Base-by-base conservation (phyloP, 2,797 vertebrate species). In the Microtus californicus region DNA sequence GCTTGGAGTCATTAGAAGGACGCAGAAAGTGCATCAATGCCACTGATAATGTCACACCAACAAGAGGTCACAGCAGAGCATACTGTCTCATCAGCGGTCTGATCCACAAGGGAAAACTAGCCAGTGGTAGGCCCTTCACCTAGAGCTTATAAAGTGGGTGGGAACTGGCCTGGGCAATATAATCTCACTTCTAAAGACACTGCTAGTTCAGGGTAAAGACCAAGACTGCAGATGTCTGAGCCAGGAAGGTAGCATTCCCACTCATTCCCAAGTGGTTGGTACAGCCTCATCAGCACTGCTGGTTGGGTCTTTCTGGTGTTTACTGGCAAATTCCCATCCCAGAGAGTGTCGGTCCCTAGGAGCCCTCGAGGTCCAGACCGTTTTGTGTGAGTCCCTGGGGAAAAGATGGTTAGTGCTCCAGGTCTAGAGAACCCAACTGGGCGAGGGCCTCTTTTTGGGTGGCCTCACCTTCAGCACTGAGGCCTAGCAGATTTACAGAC, bases 201-300 rank as follows among this genome's bases (percentile, higher is more conserved):
- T 76, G 71, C 43, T 92, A 76, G 94, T 71, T 14, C 79, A 92
- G 79, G 89, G 71, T 65, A 94, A 93, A 86, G 79, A 56, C 83
- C 90, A 83, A 90, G 94, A 48, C 5, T 43, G 40, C 63, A 91
- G 51, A 67, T 89, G 63, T 54, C 87, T 80, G 59, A 90, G 67
- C 34, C 83, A 61, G 21, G 51, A 92, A 77, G 79, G 23, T 48
- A 65, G n/a, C 43, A 25, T 11, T n/a, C 34, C 17, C 37, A 27
- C 19, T 9, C 51, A 12, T 14, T 5, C n/a, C 56, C n/a, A 37
- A 69, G 43, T 71, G 37, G 67, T 19, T 87, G 43, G 63, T 86
- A 85, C 69, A 82, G 86, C 45, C 77, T 74, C 77, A 67, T 11
- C 43, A 54, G 81, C 63, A 45, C 65, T 77, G 15, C 17, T 79